Evolutionary conservation across 2,888 invertebrate genomes (phyloP), one percentile per base, ranked within the genome.

Genomic region (Anagyrus pseudococci): DNA sequence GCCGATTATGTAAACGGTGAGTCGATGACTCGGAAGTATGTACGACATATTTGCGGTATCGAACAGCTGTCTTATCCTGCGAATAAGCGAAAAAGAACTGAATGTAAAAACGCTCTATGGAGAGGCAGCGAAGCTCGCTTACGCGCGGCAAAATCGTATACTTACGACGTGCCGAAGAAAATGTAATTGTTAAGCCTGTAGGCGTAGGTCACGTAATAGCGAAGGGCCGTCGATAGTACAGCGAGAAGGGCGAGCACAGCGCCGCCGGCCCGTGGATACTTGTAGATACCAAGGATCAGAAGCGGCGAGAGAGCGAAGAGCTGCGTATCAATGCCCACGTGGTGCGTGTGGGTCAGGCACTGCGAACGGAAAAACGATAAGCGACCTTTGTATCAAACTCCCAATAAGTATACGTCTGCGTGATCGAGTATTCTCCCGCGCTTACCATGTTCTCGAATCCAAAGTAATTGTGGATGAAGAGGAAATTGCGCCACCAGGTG

Each of bases 301-400:
- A 88, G 70, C 0, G 89, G 89, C 1, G 89, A 87, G 19, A 86
- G 71, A 0, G 85, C 82, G 73, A 89, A 89, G 22, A 89, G 76
- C 77, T 89, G 88, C 0, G 88, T 89, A 71, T 89, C 89, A 66
- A 89, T 89, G 37, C 89, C 89, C 53, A 89, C 73, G 72, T 89
- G 89, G 76, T 89, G 89, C 0, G 89, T 89, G 69, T 89, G 89
- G 0, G 89, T 89, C 22, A 89, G 79, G 72, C 89, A 89, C 88
- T 88, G 74, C 62, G 82, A 64, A 57, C 4, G 19, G 25, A 0
- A 47, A 33, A 13, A 1, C 33, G 33, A 33, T 33, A 13, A 6
- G 33, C 33, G 33, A 33, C n/a, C n/a, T n/a, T n/a, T n/a, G n/a
- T n/a, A n/a, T n/a, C n/a, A 33, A 1, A 33, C 13, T 33, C 33